Evolutionary conservation across 2,113 vertebrate genomes (phyloP), one percentile per base, ranked within the genome.

Genomic region (Trogon surrucura): DNA sequence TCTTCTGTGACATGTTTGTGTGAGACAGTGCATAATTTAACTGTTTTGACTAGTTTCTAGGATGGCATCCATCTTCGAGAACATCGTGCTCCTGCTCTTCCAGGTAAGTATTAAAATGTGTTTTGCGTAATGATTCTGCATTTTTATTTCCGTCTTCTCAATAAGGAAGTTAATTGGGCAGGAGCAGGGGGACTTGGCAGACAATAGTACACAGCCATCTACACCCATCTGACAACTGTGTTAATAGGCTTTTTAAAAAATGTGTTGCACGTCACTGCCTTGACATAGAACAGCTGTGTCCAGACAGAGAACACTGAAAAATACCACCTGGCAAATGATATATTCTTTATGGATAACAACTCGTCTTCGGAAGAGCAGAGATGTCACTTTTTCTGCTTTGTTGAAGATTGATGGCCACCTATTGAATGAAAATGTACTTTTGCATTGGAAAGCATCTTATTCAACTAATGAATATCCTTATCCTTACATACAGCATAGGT

Each of bases 121-220:
- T 87, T 97, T 97, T 92, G 80, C 85, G 91, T 97, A 80, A 45
- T 53, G 70, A 88, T n/a, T 92, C 74, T 85, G 94, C 94, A 85
- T 96, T 97, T 95, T 96, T 51, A 75, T 96, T 96, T 97, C 89
- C 8, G 4, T 96, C 90, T 91, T 96, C 90, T 97, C 96, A 96
- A 64, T 93, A 96, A 96, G 91, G 81, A 94, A 93, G 85, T 89
- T 95, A 95, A 92, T 75, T 92, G 94, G 85, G 88, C 4, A 0
- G 89, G 73, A 85, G 70, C 44, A 65, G 65, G 86, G 32, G 85
- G 75, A 83, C 85, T 97, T 95, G 96, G 96, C 97, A 97, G 97
- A 98, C 87, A 96, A 81, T 80, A 80, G 53, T 77, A 88, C 36
- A 77, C 90, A 92, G 70, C 84, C 64, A 85, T 96, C 94, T 92